phyloP scores from a whole-genome alignment of 2,797 vertebrate genomes.

The Erpetoichthys calabaricus region DNA sequence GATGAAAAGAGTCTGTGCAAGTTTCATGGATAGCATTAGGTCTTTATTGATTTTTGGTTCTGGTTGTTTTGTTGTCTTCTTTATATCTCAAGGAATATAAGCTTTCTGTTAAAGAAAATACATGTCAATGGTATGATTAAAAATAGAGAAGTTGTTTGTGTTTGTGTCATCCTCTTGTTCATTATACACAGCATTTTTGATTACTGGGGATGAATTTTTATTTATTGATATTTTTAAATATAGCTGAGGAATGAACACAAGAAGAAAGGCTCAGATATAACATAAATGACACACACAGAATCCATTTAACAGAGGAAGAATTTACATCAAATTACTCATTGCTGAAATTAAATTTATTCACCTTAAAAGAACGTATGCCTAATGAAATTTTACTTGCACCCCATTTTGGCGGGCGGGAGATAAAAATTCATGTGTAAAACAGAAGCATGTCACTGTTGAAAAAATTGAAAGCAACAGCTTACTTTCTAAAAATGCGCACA shows the following conservation, averaged over 20 bases:
- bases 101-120: too few species aligned
- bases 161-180: too few species aligned
- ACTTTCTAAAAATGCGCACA: constrained; percentile 53
- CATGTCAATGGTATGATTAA: too few species aligned
- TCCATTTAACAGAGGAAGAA: constrained; percentile 22
- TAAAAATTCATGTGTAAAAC: constrained; percentile 57
- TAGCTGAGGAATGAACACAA: too few species aligned
- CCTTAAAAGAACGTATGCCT: constrained; percentile 71
- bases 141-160: too few species aligned
- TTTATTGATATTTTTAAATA: too few species aligned
- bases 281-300: neutral
- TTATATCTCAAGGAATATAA: neutral
- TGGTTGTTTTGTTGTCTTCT: constrained; percentile 2
- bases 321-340: constrained; percentile 71
- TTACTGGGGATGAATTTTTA: too few species aligned
- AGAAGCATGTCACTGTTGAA: constrained; percentile 41
- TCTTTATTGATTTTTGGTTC: constrained; percentile 8
- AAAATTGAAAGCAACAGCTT: constrained; percentile 69
- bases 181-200: too few species aligned
- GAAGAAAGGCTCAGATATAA: too few species aligned
- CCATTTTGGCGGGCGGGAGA: constrained; percentile 56
- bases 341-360: constrained; percentile 58
- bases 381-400: constrained; percentile 61
- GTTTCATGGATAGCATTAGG: constrained; percentile 11
- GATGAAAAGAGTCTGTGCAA: neutral